These are phyloP conservation scores for Contarinia nasturtii DNA, from an alignment of 1,140 invertebrate genomes.

Conservation along the genomic window DNA sequence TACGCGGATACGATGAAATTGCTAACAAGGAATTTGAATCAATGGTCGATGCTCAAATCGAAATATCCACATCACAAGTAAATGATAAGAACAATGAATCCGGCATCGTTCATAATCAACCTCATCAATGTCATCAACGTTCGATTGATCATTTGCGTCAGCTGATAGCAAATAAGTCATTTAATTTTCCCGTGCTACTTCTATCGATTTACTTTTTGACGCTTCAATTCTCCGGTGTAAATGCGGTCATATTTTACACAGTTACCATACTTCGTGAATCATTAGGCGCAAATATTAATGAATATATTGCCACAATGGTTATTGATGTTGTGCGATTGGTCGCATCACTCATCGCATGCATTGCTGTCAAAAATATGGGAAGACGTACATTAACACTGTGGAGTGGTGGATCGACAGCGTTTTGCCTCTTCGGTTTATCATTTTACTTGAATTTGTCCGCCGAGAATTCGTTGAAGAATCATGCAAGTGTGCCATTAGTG, in stretches of 20 bases:
- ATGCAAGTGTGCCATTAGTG: conserved; percentile 29
- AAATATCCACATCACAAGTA: not conserved
- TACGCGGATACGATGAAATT: conserved; percentile 27
- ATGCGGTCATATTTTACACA: conserved; percentile 54
- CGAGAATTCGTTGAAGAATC: conserved; percentile 14
- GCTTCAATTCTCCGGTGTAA: conserved; percentile 40
- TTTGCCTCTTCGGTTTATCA: conserved; percentile 29
- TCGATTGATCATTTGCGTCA: conserved; percentile 13
- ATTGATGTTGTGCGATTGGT: conserved; percentile 46
- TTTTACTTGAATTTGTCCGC: conserved; percentile 23
- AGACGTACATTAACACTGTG: conserved; percentile 33
- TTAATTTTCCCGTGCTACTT: conserved; percentile 35
- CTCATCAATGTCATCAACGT: conserved; percentile 2
- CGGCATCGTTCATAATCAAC: conserved; percentile 1
- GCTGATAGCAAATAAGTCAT: conserved; percentile 24
- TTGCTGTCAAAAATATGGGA: conserved; percentile 34
- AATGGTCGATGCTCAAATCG: conserved; percentile 16
- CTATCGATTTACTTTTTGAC: conserved; percentile 37
- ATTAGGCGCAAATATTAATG: conserved; percentile 29
- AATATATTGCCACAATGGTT: conserved; percentile 38
- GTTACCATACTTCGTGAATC: conserved; percentile 37
- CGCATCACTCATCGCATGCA: conserved; percentile 33
- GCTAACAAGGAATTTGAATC: conserved; percentile 27
- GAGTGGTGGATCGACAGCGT: conserved; percentile 32
- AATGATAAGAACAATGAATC: conserved; percentile 1